A percentile compares a stretch with the other conserved stretches of the same genome.
Evolutionary conservation across 23 tunicate genomes (phyloP).

Genomic region (Ascidia mentula): DNA sequence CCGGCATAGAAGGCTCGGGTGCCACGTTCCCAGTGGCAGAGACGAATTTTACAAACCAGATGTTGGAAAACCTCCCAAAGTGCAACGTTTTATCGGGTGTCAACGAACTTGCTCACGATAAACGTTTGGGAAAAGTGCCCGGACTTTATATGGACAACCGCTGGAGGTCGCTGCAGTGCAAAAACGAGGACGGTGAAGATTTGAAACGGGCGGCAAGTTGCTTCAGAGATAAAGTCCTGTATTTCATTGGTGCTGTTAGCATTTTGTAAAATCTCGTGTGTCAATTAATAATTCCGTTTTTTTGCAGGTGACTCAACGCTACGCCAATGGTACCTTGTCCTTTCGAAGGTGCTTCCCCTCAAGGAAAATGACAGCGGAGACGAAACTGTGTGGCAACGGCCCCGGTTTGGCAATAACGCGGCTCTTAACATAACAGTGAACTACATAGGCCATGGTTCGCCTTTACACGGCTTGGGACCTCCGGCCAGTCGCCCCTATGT

Average conservation of each 20-base stretch:
- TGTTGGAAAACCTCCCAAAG: not conserved
- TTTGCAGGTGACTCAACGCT: not conserved
- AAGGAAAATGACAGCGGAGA: not conserved
- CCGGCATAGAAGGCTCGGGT: not conserved
- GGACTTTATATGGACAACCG: not conserved
- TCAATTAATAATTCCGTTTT: no score
- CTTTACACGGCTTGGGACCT: not conserved
- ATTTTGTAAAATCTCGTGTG: no score
- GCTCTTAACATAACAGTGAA: not conserved
- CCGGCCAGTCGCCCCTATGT: not conserved
- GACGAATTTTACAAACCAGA: not conserved
- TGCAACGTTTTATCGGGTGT: not conserved
- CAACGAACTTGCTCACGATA: not conserved
- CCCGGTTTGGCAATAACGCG: not conserved
- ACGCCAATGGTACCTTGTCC: not conserved
- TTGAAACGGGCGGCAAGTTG: not conserved
- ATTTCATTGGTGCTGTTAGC: no score
- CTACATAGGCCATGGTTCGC: conserved; percentile 1
- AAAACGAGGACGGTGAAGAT: not conserved
- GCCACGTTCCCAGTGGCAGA: not conserved
- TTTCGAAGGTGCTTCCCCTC: not conserved
- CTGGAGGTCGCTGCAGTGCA: conserved; percentile 10
- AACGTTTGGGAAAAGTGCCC: not conserved
- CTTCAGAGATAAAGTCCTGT: not conserved
- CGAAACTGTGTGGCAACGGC: conserved; percentile 9